Evolutionary conservation across 2,113 vertebrate genomes (phyloP).

Genomic region (Thalassarche chlororhynchos): DNA sequence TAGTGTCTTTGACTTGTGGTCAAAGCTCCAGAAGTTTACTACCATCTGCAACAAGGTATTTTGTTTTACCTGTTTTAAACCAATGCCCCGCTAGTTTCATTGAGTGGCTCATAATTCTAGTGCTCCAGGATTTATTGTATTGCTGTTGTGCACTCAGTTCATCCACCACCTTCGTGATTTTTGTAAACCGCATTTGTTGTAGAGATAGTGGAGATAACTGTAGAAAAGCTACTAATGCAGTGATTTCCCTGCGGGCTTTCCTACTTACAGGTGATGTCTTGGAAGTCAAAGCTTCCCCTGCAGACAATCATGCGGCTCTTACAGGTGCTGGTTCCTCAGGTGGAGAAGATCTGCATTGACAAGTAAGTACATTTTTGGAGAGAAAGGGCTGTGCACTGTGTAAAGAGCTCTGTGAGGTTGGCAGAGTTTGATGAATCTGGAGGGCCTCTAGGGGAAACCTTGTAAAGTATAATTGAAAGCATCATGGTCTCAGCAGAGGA

Average conservation of each 20-base stretch:
- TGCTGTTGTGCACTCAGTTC: background rate
- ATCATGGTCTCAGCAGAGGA: background rate
- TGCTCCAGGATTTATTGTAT: background rate
- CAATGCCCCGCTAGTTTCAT: background rate
- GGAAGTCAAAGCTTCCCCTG: slow-evolving; percentile 95
- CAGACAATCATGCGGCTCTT: slow-evolving; percentile 98
- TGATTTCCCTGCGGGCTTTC: background rate
- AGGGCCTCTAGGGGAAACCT: background rate
- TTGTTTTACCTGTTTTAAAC: background rate
- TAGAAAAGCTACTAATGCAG: background rate
- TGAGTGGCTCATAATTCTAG: background rate
- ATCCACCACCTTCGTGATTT: background rate
- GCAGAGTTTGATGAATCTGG: background rate
- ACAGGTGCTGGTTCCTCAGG: slow-evolving; percentile 96
- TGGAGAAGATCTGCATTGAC: slow-evolving; percentile 99
- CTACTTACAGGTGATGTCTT: slow-evolving; percentile 85
- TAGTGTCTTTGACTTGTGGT: background rate
- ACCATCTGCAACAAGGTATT: background rate
- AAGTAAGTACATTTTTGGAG: slow-evolving; percentile 78
- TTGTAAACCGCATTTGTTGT: background rate
- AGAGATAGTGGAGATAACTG: background rate
- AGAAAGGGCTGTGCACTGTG: background rate
- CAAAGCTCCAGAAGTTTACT: background rate
- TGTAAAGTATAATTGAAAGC: background rate
- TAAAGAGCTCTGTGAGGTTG: background rate